Base-by-base conservation (phyloP, 2,888 invertebrate genomes). In the Phyto melanocephala region DNA sequence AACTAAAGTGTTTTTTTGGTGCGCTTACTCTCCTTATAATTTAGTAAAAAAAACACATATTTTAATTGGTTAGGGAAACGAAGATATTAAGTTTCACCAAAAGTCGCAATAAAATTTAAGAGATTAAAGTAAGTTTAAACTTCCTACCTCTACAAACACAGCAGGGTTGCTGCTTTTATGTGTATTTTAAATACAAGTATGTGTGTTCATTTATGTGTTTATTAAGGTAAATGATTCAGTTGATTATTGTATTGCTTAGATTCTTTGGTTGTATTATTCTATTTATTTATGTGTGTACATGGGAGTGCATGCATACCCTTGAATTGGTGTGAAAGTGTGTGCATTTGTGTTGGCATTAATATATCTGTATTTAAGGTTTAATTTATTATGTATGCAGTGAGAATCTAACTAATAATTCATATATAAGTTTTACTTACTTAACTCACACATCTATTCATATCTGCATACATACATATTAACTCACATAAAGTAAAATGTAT, bases 331-430 rank as follows among this genome's bases (percentile, higher is more conserved):
- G 1, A 13, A 13, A 22, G 13, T 54, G 11, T 62, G 58, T 28
- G 11, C 15, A 42, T 47, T 8, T 22, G 63, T 40, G 37, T 47
- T 60, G 28, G 56, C 45, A 11, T 37, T 37, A 58, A n/a, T 45
- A 87, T 85, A 85, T 87, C 86, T 87, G 85, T 37, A n/a, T n/a
- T n/a, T n/a, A n/a, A n/a, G 47, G 50, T 52, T n/a, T 20, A 20
- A 67, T 40, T 70, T 45, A 35, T 52, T 17, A 22, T 67, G 56
- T 35, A n/a, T 47, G 45, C 15, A 50, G 40, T 68, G 13, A 56
- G 54, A 40, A n/a, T n/a, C n/a, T n/a, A 62, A 20, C 60, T 42
- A 42, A 62, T 77, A 54, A 52, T 60, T 42, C 35, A 62, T 45
- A 33, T 52, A 52, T 54, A 42, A 42, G 40, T 70, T 47, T 35